phyloP scores from a whole-genome alignment of 2,113 vertebrate genomes.

The Semicossyphus pulcher region DNA sequence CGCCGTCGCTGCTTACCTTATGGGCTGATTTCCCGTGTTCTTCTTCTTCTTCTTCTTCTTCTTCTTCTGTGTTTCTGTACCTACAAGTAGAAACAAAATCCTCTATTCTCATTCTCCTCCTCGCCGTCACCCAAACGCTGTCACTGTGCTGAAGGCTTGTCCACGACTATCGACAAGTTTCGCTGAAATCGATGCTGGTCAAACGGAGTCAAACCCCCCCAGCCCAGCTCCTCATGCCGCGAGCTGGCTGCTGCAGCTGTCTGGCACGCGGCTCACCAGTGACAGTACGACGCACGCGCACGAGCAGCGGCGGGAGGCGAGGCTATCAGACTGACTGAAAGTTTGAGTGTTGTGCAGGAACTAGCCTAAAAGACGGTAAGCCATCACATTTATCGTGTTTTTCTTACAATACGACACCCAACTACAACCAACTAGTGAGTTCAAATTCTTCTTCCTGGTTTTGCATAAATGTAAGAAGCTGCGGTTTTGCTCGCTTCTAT shows the following conservation, averaged over 20 bases:
- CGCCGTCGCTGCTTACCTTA: conserved; percentile 62
- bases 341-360: not conserved
- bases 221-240: conserved; percentile 25
- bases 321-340: not conserved
- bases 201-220: conserved; percentile 12
- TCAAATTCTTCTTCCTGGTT: not conserved
- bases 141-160: not conserved
- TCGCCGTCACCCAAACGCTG: conserved; percentile 15
- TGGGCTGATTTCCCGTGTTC: conserved; percentile 34
- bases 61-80: conserved; percentile 21
- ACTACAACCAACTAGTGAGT: not conserved
- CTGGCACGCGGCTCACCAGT: conserved; percentile 11
- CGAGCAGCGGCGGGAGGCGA: conserved; percentile 8
- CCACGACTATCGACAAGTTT: conserved; percentile 1
- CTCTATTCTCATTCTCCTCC: conserved; percentile 67
- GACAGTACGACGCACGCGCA: conserved; percentile 38
- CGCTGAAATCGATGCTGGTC: conserved; percentile 34
- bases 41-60: conserved; percentile 4
- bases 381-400: not conserved
- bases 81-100: conserved; percentile 41
- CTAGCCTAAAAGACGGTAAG: not conserved
- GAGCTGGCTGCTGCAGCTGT: conserved; percentile 52
- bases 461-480: not conserved
- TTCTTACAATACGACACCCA: not conserved
- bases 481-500: not conserved